These are phyloP conservation scores for Hippoglossus stenolepis DNA, from an alignment of 2,113 vertebrate species.

Conservation along the genomic window DNA sequence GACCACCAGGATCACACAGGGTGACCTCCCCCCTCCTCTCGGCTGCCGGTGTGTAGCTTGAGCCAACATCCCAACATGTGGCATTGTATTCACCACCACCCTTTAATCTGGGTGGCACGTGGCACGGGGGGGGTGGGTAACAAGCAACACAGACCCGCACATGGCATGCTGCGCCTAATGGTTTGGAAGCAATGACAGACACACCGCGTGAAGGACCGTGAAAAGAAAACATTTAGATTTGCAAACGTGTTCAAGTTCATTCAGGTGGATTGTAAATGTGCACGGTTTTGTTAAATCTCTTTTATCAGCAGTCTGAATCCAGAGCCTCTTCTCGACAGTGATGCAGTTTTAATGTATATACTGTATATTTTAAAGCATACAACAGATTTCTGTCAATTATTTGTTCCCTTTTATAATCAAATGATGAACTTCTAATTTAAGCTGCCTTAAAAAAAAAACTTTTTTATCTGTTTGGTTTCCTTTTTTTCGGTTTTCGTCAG, in stretches of 20 bases:
- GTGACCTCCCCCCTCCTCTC: background rate
- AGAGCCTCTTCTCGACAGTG: too few relatives aligned
- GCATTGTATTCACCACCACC: slow-evolving; percentile 24
- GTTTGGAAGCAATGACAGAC: slow-evolving; percentile 16
- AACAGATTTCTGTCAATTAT: too few relatives aligned
- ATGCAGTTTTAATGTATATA: too few relatives aligned
- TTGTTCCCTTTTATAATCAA: too few relatives aligned
- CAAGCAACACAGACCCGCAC: slow-evolving; percentile 9
- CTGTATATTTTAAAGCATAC: too few relatives aligned
- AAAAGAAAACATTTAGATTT: background rate
- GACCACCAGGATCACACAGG: slow-evolving; percentile 20
- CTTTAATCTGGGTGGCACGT: slow-evolving; percentile 54
- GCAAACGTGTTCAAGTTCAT: background rate
- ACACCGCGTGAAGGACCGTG: background rate
- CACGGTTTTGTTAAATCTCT: background rate
- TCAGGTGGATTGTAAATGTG: background rate
- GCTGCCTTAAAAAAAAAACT: fast-evolving
- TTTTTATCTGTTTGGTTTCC: too few relatives aligned
- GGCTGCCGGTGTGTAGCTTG: slow-evolving; percentile 2
- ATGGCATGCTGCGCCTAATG: background rate
- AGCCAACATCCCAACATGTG: slow-evolving; percentile 52
- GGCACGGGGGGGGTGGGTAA: slow-evolving; percentile 1
- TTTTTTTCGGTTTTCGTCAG: too few relatives aligned
- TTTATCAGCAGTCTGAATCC: too few relatives aligned
- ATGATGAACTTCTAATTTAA: too few relatives aligned